Base-by-base conservation (phyloP, 2,888 invertebrate genomes). In the Pemphredon lugubris region DNA sequence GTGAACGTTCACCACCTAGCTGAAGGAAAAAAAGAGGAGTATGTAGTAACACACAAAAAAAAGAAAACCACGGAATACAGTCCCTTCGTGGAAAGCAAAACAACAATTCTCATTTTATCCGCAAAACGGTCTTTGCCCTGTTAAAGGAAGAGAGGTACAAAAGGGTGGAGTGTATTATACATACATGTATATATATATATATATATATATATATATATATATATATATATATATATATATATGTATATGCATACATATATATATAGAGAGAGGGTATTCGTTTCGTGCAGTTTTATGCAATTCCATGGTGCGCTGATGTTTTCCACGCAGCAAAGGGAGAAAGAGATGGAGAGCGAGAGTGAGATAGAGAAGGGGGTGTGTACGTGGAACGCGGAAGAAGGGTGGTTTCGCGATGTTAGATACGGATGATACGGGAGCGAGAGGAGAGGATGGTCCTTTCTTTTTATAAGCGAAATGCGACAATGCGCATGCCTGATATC, bases 401-500 rank as follows among this genome's bases (percentile, higher is more conserved):
- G 26, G 26, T 13, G 47, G 26, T 18, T n/a, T 26, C 47, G 9
- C 47, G 16, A 16, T 47, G 47, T 47, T 47, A 47, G 30, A 47
- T 47, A 47, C 47, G 30, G 47, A 47, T 30, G 47, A 59, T 23
- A 50, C 44, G 53, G 32, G 39, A 44, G 34, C 5, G 14, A 57
- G 32, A 40, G 14, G 23, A 55, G 65, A 55, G 65, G 77, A 48
- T 63, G 57, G 75, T 66, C 48, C 40, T 65, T 63, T 61, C 69
- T 58, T 66, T 74, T 53, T 14, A 42, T 14, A 50, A 48, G 70
- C 54, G n/a, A 65, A 74, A 45, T 13, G 39, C 20, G 50, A 45
- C 16, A 54, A 26, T 54, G 88, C 89, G 88, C 87, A 88, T 83
- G 87, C 76, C 75, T 77, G 69, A 55, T 75, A 89, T 89, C 85